These are phyloP conservation scores for Campopleginae sp. DNA, from an alignment of 2,888 invertebrate genomes.

Conservation along the genomic window DNA sequence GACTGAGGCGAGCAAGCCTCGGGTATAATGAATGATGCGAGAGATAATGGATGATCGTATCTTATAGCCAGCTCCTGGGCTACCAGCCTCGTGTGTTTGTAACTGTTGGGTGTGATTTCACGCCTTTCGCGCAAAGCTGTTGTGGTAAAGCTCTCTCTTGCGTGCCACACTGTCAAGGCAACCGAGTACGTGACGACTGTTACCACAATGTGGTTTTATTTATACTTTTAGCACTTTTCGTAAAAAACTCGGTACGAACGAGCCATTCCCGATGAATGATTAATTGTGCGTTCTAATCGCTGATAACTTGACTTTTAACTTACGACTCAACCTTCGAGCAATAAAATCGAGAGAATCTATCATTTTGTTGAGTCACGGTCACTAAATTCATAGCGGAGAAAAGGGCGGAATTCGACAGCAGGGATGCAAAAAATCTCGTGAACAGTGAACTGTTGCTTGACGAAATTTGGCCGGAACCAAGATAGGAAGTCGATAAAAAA, in stretches of 20 bases:
- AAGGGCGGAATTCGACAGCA: background rate
- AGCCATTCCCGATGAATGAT: background rate
- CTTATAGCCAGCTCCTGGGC: slow-evolving; percentile 63
- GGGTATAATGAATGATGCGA: slow-evolving; percentile 77
- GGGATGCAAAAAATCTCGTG: background rate
- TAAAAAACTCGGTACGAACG: slow-evolving; percentile 19
- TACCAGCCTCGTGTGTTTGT: slow-evolving; percentile 56
- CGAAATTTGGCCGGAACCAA: background rate
- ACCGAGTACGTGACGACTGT: slow-evolving; percentile 56
- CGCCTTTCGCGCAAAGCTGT: slow-evolving; percentile 59
- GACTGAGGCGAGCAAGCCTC: slow-evolving; percentile 54
- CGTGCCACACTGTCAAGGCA: slow-evolving; percentile 57
- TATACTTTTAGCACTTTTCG: slow-evolving; percentile 9
- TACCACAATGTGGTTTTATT: slow-evolving; percentile 33
- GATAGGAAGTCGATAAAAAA: background rate
- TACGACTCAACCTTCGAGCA: background rate
- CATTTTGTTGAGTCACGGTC: background rate
- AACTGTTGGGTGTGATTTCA: slow-evolving; percentile 66
- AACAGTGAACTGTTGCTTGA: background rate
- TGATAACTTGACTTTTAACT: background rate
- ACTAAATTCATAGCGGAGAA: background rate
- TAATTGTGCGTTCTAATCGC: background rate
- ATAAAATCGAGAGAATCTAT: background rate
- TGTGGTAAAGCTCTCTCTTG: slow-evolving; percentile 62
- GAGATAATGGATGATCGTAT: slow-evolving; percentile 78